Evolutionary conservation across 2,888 invertebrate species (phyloP), one percentile per base, ranked within the genome.

Genomic region (Chalcis sispes): DNA sequence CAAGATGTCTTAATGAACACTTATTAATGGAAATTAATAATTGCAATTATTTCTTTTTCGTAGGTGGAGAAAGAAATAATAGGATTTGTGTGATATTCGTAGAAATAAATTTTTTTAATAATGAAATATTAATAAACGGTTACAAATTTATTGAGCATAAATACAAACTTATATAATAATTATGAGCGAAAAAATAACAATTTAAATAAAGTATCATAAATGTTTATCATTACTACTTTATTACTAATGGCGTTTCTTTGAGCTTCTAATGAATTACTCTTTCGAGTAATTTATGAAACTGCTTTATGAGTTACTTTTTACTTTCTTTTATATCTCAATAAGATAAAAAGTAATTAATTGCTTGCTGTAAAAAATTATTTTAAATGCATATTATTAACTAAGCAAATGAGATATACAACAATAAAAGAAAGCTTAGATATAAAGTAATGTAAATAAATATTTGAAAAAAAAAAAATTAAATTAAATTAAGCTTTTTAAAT

Each of bases 211-310:
- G 25, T n/a, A 58, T 27, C 25, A 69, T 69, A 59, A 29, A 48
- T 69, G 59, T 69, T 59, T 69, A 59, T 50, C 70, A 18, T 2
- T 20, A 13, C 36, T 61, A 25, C 50, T 50, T 25, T 50, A 10
- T 40, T 40, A 42, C 32, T 36, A 61, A 71, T 61, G 56, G 32
- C 32, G 48, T 48, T 36, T 8, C 42, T 50, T 56, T 58, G 48
- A 72, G 48, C 56, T 65, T 72, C 36, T n/a, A 58, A 58, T 65
- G 46, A 72, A 72, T 65, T 72, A 65, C 65, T 58, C 65, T 65
- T 65, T 25, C 25, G 36, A 72, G 36, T 72, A 72, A 72, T 72
- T 65, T 72, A 65, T 36, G 32, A 46, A 72, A 18, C 54, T 65
- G 15, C 29, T 72, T 48, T 56, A 72, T n/a, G 36, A 48, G 42